Evolutionary conservation across 37 sponge, comb jelly and placozoan genomes (phyloP), one percentile per base, ranked within the genome.

Genomic region (Eunapius fragilis): DNA sequence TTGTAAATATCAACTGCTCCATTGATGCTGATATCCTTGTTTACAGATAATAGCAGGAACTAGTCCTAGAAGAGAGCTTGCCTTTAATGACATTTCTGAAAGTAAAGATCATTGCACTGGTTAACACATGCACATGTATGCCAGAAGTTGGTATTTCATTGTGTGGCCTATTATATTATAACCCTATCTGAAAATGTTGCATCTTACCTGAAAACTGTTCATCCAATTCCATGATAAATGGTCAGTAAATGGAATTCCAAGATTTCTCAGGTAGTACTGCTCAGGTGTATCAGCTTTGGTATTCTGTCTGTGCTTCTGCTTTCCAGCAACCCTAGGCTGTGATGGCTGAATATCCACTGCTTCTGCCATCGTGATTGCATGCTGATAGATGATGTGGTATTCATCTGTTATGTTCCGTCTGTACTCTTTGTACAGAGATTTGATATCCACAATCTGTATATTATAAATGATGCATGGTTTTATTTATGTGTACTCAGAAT

Each of bases 341-440:
- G 74, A 73, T 34, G 32, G 31, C 31, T 73, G 31, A 11, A 33
- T 73, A 73, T 73, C 32, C 32, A 73, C 74, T 34, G 74, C 74
- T 34, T 73, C 32, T 31, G 74, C 74, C 74, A 73, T 73, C 74
- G 28, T 73, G 32, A 34, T 33, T 73, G 74, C 74, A 31, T 73
- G 74, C 74, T 73, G 32, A 73, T 73, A 73, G 32, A 73, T 73
- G 32, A 73, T 33, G 32, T 73, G 74, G 32, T 34, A 73, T 73
- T 73, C 32, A 73, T 58, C 26, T 58, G 9, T 33, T 3, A 30
- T 36, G 28, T 58, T 80, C 69, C 24, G 31, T 79, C 80, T 25
- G 31, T 47, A 47, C 68, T 49, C 50, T 79, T 31, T 79, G 80
- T 79, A 79, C 25, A 58, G 45, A 25, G n/a, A 30, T 41, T 81